A percentile compares a stretch with the other conserved stretches of the same genome.
Conservation (phyloP, 64 coral and sea anemone genomes). For the Trachythela sp. region DNA sequence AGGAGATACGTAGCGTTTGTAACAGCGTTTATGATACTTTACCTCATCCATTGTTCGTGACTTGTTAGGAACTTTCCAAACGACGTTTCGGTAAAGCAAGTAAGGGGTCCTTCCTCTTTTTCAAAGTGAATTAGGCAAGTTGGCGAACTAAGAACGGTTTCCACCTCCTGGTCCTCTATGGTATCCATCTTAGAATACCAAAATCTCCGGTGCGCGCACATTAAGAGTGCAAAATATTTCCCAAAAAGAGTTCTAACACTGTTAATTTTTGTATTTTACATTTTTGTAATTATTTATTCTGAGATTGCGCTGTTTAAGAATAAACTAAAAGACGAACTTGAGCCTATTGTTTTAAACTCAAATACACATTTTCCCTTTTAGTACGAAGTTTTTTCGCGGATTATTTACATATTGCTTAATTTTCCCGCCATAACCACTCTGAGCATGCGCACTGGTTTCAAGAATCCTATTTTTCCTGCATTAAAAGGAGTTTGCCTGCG, state of each 20-base stretch:
- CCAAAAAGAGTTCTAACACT: neutral
- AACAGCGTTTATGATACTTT: neutral
- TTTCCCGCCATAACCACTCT: neutral
- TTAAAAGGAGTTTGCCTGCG: neutral
- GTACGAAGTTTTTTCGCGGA: neutral
- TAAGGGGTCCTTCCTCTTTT: neutral
- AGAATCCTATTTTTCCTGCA: neutral
- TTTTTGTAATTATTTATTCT: neutral
- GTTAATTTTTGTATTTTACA: neutral
- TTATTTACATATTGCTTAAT: neutral
- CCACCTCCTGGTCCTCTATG: neutral
- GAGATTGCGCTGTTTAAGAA: neutral
- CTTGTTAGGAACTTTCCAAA: neutral
- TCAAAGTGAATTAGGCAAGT: neutral
- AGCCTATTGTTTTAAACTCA: too few relatives aligned
- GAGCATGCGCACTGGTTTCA: neutral
- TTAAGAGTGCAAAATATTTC: neutral
- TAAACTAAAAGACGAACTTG: neutral
- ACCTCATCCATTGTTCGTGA: neutral
- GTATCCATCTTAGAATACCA: neutral
- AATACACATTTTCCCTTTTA: neutral
- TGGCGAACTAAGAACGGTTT: neutral
- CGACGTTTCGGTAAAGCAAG: neutral
- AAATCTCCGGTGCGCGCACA: neutral
- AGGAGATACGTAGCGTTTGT: neutral